Percentiles rank a stretch among this genome's conserved stretches.
These are phyloP conservation scores for Gorsachius magnificus DNA, from an alignment of 2,797 vertebrate genomes.

Conservation along the genomic window DNA sequence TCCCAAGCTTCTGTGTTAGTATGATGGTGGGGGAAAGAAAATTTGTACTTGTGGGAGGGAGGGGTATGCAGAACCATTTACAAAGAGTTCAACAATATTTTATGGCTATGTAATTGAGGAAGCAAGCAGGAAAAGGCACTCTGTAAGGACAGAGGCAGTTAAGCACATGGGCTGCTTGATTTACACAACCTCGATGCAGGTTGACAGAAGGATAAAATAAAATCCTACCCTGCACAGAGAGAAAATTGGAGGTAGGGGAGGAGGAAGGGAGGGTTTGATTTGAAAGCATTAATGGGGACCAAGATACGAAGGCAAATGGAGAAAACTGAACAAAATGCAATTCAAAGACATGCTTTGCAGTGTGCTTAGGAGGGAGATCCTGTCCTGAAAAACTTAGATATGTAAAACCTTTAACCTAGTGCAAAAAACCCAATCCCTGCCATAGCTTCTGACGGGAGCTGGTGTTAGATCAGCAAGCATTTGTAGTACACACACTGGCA, in stretches of 20 bases:
- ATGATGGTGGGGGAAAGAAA: neutral
- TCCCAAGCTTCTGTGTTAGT: neutral
- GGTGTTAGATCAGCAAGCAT: neutral
- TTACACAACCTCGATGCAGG: neutral
- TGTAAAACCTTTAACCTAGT: neutral
- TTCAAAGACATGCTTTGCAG: neutral
- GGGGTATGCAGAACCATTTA: neutral
- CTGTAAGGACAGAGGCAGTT: neutral
- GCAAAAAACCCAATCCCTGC: neutral
- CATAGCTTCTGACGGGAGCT: neutral
- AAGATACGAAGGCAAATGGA: neutral
- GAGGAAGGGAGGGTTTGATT: neutral
- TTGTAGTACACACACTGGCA: neutral
- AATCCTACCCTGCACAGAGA: neutral
- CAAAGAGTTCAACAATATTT: neutral
- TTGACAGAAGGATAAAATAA: neutral
- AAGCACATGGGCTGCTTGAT: neutral
- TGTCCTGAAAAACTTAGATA: neutral
- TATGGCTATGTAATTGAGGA: neutral
- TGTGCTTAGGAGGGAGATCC: neutral
- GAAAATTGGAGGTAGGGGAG: neutral
- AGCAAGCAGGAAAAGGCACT: neutral
- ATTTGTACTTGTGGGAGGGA: neutral
- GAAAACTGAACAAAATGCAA: neutral
- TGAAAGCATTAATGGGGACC: neutral